Conservation (phyloP, 2,113 vertebrate genomes). For the Coreoperca whiteheadi region DNA sequence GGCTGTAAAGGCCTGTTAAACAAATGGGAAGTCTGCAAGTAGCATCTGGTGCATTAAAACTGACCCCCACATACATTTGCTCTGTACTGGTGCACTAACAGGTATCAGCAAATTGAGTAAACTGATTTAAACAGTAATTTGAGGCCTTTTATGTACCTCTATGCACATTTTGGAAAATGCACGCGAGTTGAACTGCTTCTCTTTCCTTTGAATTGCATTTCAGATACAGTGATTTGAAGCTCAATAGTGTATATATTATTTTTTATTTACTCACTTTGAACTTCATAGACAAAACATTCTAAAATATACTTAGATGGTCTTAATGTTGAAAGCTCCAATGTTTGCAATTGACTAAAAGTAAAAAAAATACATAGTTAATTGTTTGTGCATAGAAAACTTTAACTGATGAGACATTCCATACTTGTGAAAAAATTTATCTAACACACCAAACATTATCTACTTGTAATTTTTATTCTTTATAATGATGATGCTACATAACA, state of each 20-base stretch:
- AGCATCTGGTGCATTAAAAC: slow-evolving; percentile 57
- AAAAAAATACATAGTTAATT: not conserved
- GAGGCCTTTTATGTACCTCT: not conserved
- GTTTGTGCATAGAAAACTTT: not conserved
- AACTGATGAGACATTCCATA: slow-evolving; percentile 7
- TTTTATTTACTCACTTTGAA: not conserved
- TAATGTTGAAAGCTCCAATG: not conserved
- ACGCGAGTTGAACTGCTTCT: not conserved
- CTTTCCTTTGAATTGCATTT: not conserved
- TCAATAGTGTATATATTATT: not conserved
- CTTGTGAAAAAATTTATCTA: slow-evolving; percentile 22
- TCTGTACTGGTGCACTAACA: slow-evolving; percentile 4
- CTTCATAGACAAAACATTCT: not conserved
- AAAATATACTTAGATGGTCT: not conserved
- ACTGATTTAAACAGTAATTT: slow-evolving; percentile 12
- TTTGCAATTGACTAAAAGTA: not conserved
- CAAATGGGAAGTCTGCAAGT: slow-evolving; percentile 29
- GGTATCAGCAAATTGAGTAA: not conserved
- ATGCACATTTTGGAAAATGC: not conserved
- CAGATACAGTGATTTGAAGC: not conserved
- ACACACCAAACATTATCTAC: slow-evolving; percentile 15
- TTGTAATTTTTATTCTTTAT: slow-evolving; percentile 43
- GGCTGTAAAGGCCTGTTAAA: slow-evolving; percentile 50
- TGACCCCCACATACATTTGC: slow-evolving; percentile 24
- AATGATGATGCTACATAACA: slow-evolving; percentile 31